phyloP scores from a whole-genome alignment of 2,113 vertebrate genomes.

The Synodontis membranacea region DNA sequence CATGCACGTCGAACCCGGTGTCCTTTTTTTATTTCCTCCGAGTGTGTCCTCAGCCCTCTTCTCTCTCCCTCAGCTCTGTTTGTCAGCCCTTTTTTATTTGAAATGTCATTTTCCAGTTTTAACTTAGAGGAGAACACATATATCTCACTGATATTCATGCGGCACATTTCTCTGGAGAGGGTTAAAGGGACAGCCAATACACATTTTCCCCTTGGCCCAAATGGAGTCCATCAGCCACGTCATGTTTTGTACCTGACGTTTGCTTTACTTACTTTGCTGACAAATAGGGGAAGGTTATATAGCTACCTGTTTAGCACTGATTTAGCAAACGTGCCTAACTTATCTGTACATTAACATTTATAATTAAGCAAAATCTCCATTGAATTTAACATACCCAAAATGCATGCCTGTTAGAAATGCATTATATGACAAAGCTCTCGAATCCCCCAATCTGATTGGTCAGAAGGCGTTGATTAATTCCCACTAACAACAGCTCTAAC shows the following conservation, averaged over 20 bases:
- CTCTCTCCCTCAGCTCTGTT: not conserved
- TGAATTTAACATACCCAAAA: not conserved
- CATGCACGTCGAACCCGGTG: not conserved
- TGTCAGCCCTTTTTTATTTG: slow-evolving; percentile 4
- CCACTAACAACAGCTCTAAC: not conserved
- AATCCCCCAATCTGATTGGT: not conserved
- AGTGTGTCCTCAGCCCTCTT: not conserved
- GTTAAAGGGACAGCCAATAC: not conserved
- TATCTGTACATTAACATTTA: not conserved
- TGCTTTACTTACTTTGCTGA: not conserved
- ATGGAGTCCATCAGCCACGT: not conserved
- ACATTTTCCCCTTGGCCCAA: not conserved
- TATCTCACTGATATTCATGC: slow-evolving; percentile 20
- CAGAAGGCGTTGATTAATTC: not conserved
- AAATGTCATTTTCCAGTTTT: slow-evolving; percentile 17
- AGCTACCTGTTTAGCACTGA: not conserved
- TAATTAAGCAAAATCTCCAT: not conserved
- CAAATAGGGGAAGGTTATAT: not conserved
- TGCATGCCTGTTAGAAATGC: not conserved
- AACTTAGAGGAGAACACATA: slow-evolving; percentile 17
- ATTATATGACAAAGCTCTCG: not conserved
- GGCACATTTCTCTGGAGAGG: slow-evolving; percentile 9
- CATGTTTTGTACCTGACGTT: not conserved
- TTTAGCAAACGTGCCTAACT: not conserved
- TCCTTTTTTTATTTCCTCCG: not conserved